Percentiles rank a stretch among this genome's conserved stretches.
Conservation (phyloP, 2,113 vertebrate genomes). For the Microtus richardsoni region DNA sequence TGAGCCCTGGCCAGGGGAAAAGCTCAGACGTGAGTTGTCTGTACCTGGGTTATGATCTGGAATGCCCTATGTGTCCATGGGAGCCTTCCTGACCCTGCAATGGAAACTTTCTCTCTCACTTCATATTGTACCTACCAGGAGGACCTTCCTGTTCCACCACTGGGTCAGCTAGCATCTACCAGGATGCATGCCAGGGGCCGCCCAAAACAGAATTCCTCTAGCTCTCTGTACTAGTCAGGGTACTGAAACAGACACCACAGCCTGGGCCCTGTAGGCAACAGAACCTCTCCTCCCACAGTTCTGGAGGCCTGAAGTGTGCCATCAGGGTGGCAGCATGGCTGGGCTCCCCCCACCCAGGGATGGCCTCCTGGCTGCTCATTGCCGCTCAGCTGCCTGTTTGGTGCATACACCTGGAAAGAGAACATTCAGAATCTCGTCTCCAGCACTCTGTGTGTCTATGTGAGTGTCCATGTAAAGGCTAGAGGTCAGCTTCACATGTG, state of each 20-base stretch:
- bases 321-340: too few species aligned
- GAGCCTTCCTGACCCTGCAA: background rate
- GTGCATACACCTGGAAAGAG: background rate
- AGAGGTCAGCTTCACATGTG: background rate
- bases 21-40: background rate
- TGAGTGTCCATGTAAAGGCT: background rate
- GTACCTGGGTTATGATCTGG: background rate
- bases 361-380: background rate
- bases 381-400: background rate
- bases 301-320: background rate
- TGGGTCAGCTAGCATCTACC: too few species aligned
- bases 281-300: background rate
- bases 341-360: background rate
- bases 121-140: background rate
- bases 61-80: background rate
- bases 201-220: background rate
- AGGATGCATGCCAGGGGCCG: background rate
- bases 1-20: background rate
- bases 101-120: background rate
- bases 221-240: background rate
- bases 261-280: background rate
- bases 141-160: background rate
- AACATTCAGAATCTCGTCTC: background rate
- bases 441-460: background rate
- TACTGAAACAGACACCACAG: too few species aligned